Evolutionary conservation across 2,113 vertebrate species (phyloP), one percentile per base, ranked within the genome.

Genomic region (Mobula birostris): DNA sequence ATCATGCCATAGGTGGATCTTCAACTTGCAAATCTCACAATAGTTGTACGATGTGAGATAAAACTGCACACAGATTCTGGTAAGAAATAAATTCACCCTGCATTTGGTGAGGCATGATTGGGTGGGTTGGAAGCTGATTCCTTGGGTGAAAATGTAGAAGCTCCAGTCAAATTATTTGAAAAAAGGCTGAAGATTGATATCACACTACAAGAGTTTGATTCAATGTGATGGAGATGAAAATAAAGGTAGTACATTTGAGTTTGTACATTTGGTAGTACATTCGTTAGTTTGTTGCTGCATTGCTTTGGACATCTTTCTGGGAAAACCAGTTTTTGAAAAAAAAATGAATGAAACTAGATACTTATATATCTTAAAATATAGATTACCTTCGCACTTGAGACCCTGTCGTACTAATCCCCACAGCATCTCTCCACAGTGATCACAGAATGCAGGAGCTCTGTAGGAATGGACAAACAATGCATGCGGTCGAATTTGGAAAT

Each of bases 361-460:
- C n/a, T 27, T 56, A 36, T 4, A 29, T 93, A 29, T 56, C 24
- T 48, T 93, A 40, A 74, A 93, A 19, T 93, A 56, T 12, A 48
- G 24, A 94, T 96, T 95, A 99, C 99, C 99, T 97, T 99, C 99
- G 96, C 99, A 99, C 95, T 99, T 99, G 94, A 99, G 98, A 24
- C 99, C 98, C 95, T 99, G 99, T 1, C 98, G 97, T 7, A 99
- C 98, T 61, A 99, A 96, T 0, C 99, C 99, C 99, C 98, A 99
- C 66, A 99, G 95, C 98, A 99, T 99, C 96, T 99, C 98, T 82
- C 99, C 99, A 80, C 99, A 99, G 95, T 99, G 99, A 96, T 99
- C 99, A 94, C 99, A 99, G 95, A 99, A 99, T n/a, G 98, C 97
- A 1, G 99, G 98, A 0, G 98, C 98, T 94, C 98, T 96, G 95